phyloP scores from a whole-genome alignment of 2,113 vertebrate genomes.

The Lutjanus erythropterus region DNA sequence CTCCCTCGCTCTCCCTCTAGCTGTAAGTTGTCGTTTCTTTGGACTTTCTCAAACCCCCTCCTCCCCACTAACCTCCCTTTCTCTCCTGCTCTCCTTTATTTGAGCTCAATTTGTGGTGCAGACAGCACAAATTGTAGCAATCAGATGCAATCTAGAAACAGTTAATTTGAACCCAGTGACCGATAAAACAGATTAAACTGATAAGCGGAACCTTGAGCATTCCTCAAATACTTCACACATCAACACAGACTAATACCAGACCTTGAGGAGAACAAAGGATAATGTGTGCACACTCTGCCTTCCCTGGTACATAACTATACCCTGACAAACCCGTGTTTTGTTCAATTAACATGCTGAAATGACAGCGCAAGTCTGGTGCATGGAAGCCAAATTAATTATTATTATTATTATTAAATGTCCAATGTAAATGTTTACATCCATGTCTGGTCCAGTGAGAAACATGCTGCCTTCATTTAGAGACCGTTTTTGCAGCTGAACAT shows the following conservation, averaged over 20 bases:
- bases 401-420: too few species aligned
- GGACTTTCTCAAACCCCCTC: slow-evolving; percentile 12
- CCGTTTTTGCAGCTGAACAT: too few species aligned
- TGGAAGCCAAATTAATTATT: neutral
- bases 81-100: slow-evolving; percentile 24
- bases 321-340: neutral
- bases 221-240: slow-evolving; percentile 65
- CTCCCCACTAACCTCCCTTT: neutral
- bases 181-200: slow-evolving; percentile 62
- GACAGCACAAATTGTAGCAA: slow-evolving; percentile 74
- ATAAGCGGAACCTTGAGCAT: slow-evolving; percentile 63
- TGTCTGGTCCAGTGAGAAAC: too few species aligned
- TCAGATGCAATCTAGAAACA: slow-evolving; percentile 73
- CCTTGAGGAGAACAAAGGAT: slow-evolving; percentile 51
- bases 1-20: slow-evolving; percentile 20
- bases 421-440: too few species aligned
- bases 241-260: slow-evolving; percentile 67
- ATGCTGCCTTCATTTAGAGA: too few species aligned
- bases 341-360: slow-evolving; percentile 12
- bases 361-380: neutral
- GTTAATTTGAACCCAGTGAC: slow-evolving; percentile 69
- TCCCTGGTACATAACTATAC: neutral
- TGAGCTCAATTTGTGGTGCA: slow-evolving; percentile 51
- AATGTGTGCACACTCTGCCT: slow-evolving; percentile 29
- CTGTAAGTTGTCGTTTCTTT: slow-evolving; percentile 12